These are phyloP conservation scores for Tipula confusa DNA, from an alignment of 2,888 invertebrate genomes.

Conservation along the genomic window DNA sequence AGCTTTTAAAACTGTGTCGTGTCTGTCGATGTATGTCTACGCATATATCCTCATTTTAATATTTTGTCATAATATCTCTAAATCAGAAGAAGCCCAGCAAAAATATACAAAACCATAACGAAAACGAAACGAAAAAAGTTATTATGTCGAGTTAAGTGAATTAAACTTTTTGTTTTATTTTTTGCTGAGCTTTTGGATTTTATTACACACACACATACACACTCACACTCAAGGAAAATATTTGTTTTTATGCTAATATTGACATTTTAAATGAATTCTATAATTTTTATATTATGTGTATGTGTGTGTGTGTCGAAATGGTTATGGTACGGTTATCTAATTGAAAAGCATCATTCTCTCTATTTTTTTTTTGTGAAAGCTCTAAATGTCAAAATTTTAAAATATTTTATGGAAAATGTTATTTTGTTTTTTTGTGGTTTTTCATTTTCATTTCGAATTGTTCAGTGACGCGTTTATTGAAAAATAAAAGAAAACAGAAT, in stretches of 20 bases:
- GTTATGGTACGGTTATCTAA: background rate
- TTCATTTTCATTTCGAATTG: no score
- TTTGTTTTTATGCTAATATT: background rate
- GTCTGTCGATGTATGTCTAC: background rate
- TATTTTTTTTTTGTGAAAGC: background rate
- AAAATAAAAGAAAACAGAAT: no score
- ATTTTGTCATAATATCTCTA: background rate
- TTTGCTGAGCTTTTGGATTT: slow-evolving; percentile 25
- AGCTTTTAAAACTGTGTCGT: background rate
- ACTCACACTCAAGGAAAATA: background rate
- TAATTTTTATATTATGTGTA: background rate
- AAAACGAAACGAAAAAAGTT: background rate
- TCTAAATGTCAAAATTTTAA: background rate
- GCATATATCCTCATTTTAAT: background rate
- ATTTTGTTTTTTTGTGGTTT: background rate
- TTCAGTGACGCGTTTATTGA: background rate
- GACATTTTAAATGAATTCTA: background rate
- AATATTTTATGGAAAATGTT: background rate
- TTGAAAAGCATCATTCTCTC: background rate
- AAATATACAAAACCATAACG: background rate
- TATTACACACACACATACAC: background rate
- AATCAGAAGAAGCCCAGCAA: background rate
- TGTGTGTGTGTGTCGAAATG: background rate
- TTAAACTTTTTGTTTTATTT: background rate
- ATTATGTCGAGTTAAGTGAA: background rate